These are phyloP conservation scores for Malacosoma neustria DNA, from an alignment of 2,888 invertebrate genomes.

Conservation along the genomic window DNA sequence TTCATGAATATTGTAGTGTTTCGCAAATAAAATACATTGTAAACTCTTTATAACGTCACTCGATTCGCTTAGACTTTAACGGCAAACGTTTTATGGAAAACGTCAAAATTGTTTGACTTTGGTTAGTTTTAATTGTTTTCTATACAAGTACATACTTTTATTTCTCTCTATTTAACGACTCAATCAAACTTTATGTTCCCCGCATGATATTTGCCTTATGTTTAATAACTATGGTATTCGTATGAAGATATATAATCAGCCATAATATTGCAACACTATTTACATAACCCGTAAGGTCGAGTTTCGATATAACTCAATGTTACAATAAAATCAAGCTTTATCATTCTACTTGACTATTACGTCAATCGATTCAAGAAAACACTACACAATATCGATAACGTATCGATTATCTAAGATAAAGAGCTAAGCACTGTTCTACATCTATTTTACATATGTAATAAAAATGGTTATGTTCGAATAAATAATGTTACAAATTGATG, in stretches of 20 bases:
- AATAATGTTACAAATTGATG: conserved; percentile 51
- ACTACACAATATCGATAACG: conserved; percentile 21
- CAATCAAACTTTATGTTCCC: too few relatives aligned
- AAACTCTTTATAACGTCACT: too few relatives aligned
- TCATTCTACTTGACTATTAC: conserved; percentile 24
- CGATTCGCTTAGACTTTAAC: conserved; percentile 28
- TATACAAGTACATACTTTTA: too few relatives aligned
- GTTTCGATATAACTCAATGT: conserved; percentile 9
- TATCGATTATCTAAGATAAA: conserved; percentile 35
- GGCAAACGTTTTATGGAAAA: too few relatives aligned
- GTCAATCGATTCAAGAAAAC: conserved; percentile 28
- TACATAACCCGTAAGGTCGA: conserved; percentile 21
- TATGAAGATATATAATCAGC: too few relatives aligned
- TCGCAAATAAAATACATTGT: too few relatives aligned
- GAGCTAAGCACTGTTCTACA: conserved; percentile 28
- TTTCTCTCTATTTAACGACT: too few relatives aligned
- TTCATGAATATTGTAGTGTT: conserved; percentile 27
- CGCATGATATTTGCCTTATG: too few relatives aligned
- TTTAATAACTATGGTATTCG: too few relatives aligned
- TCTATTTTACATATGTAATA: conserved; percentile 28
- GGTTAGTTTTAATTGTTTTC: too few relatives aligned
- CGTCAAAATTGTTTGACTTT: too few relatives aligned
- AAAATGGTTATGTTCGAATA: conserved; percentile 47
- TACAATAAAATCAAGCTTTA: conserved; percentile 19
- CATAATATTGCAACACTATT: conserved; percentile 25